Conservation (phyloP, 2,113 vertebrate genomes). For the Petrocephalus microphthalmus region DNA sequence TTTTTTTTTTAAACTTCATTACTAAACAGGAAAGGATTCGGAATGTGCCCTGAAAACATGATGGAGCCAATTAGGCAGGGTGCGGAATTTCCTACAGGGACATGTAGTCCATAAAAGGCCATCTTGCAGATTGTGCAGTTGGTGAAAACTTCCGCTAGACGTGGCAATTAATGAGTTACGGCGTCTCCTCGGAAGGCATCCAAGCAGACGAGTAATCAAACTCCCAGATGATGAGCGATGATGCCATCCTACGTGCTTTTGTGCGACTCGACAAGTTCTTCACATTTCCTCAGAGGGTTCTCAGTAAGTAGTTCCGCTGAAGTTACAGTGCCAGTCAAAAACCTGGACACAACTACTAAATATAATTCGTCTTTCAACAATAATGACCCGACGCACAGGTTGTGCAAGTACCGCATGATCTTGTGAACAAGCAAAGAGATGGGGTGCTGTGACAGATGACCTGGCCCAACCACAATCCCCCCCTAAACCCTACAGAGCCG, state of each 20-base stretch:
- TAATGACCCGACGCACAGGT: background rate
- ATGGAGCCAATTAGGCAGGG: slow-evolving; percentile 40
- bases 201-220: background rate
- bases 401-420: background rate
- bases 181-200: slow-evolving; percentile 19
- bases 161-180: slow-evolving; percentile 25
- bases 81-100: slow-evolving; percentile 29
- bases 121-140: slow-evolving; percentile 17
- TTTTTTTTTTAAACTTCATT: slow-evolving; percentile 20
- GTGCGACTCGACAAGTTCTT: background rate
- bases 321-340: background rate
- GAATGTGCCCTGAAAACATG: background rate
- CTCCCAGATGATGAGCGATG: background rate
- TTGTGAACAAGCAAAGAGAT: background rate
- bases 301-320: background rate
- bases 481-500: background rate
- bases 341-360: background rate
- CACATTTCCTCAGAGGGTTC: background rate
- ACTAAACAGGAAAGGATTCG: slow-evolving; percentile 36
- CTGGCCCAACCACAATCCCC: background rate
- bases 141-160: slow-evolving; percentile 23
- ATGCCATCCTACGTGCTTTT: background rate
- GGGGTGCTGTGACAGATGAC: background rate
- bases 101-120: slow-evolving; percentile 34
- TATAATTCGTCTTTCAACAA: background rate